A percentile compares a stretch with the other conserved stretches of the same genome.
Evolutionary conservation across 2,797 vertebrate species (phyloP).

Genomic region (Sebastes oblongus): DNA sequence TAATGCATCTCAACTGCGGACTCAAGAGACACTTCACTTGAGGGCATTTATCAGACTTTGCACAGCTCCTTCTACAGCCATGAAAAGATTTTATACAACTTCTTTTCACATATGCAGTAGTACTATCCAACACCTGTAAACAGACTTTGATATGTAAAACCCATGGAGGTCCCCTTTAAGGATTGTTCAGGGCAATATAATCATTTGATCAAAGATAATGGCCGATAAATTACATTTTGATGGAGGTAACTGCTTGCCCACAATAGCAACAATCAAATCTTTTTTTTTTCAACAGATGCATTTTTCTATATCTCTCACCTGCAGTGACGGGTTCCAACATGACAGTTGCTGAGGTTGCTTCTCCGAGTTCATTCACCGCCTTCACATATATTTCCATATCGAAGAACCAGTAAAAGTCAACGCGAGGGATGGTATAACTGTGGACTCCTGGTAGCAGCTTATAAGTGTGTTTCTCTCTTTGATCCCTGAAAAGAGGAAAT

Average conservation of each 20-base stretch:
- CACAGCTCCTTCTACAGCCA: background rate
- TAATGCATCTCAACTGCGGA: background rate
- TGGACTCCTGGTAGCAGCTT: conserved; percentile 45
- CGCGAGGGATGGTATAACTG: conserved; percentile 80
- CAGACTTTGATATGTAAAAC: background rate
- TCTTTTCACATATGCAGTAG: background rate
- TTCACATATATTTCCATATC: conserved; percentile 85
- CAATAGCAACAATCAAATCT: background rate
- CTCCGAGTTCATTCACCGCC: conserved; percentile 86
- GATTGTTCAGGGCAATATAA: background rate
- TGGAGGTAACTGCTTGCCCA: background rate
- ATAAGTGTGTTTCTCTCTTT: conserved; percentile 34
- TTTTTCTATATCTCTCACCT: conserved; percentile 73
- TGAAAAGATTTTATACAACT: background rate
- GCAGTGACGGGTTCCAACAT: conserved; percentile 84
- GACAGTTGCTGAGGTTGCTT: conserved; percentile 65
- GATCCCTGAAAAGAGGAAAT: conserved; percentile 39
- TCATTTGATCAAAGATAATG: background rate
- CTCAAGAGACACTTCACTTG: background rate
- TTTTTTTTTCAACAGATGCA: background rate
- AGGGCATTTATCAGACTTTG: background rate
- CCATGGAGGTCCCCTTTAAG: no score
- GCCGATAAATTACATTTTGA: background rate
- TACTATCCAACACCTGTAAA: background rate
- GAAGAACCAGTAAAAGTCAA: conserved; percentile 74